A percentile compares a stretch with the other conserved stretches of the same genome.
Conservation (phyloP, 1,140 invertebrate genomes). For the Drosophila chauvacae region DNA sequence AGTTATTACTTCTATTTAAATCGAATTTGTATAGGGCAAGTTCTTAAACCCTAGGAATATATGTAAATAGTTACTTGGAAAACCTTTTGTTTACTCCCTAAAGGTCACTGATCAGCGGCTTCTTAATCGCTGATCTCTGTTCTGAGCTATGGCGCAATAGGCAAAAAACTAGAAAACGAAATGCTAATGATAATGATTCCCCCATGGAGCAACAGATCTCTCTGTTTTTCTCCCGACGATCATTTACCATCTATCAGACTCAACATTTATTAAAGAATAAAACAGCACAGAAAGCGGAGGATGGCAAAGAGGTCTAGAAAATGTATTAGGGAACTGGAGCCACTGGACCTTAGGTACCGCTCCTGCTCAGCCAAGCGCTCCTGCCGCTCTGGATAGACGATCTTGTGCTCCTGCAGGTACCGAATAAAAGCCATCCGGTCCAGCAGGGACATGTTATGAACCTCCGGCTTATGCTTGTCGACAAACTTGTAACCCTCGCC, state of each 20-base stretch:
- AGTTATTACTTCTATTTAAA: background rate
- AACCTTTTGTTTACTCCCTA: background rate
- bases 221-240: background rate
- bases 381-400: slow-evolving; percentile 85
- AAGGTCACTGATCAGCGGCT: slow-evolving; percentile 25
- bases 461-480: slow-evolving; percentile 6
- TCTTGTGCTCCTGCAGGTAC: slow-evolving; percentile 66
- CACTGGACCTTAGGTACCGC: background rate
- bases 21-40: background rate
- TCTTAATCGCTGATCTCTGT: slow-evolving; percentile 15
- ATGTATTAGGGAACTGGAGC: background rate
- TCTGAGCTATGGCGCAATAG: slow-evolving; percentile 28
- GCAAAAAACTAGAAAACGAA: slow-evolving; percentile 37
- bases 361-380: slow-evolving; percentile 67
- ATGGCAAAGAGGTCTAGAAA: background rate
- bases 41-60: no score
- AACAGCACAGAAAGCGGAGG: background rate
- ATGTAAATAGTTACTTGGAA: background rate
- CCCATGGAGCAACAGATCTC: slow-evolving; percentile 10
- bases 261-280: background rate
- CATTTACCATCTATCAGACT: slow-evolving; percentile 4
- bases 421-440: slow-evolving; percentile 50
- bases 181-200: slow-evolving; percentile 47
- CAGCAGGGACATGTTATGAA: slow-evolving; percentile 10
- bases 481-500: slow-evolving; percentile 71